Evolutionary conservation across 2,888 invertebrate genomes (phyloP), one percentile per base, ranked within the genome.

Genomic region (Helicoverpa assulta): DNA sequence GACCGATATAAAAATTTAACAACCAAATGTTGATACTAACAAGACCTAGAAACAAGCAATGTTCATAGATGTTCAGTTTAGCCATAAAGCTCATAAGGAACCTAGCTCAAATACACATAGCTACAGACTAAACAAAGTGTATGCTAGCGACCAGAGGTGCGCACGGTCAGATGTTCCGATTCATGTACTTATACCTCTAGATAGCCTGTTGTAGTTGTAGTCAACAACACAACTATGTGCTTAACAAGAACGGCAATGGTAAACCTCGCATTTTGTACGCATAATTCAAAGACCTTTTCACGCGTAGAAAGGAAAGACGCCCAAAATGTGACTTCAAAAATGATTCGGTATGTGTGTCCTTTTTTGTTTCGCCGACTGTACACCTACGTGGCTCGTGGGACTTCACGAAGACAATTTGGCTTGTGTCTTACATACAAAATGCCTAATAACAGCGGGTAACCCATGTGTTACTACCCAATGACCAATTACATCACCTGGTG

Each of bases 381-480:
- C 53, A 50, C 26, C 16, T 18, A 61, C 60, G 59, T 33, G 60
- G 29, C 54, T 54, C 7, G 6, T 33, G 8, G 8, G 33, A 33
- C 33, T 33, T 57, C 68, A 61, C 61, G 55, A 65, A 59, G 86
- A 86, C 86, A 87, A 86, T 88, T 86, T 84, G 84, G 83, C 81
- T 83, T 90, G 89, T 88, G 93, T 85, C 88, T 86, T 80, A 92
- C 93, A 94, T 94, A 94, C 91, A 85, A 88, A 93, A 90, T 88
- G 86, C 88, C 90, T 91, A 86, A 90, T 94, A 91, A 91, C 87
- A 80, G 73, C 70, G 77, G 78, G 79, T 85, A 81, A 82, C 84
- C 84, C 62, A 84, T 82, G 78, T 83, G 82, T 87, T 83, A 78
- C 83, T 79, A 81, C 65, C 80, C 80, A 58, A 70, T 69, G 63